phyloP scores from a whole-genome alignment of 2,113 vertebrate species.

The Thinocorus orbignyianus region DNA sequence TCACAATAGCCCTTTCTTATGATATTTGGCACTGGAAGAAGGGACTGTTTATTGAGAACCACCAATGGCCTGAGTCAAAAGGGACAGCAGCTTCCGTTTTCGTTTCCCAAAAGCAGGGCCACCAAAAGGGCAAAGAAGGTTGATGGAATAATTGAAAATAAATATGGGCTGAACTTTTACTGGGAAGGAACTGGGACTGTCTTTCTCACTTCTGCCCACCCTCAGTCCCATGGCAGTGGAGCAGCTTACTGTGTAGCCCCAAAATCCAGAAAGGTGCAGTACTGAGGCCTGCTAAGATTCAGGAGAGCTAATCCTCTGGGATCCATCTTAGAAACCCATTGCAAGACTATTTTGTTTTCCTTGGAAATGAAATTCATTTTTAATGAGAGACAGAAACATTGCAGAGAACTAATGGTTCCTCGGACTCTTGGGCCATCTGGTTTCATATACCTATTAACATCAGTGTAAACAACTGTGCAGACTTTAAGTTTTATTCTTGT shows the following conservation, averaged over 20 bases:
- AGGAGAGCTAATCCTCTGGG: background rate
- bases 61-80: background rate
- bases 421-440: rapidly evolving
- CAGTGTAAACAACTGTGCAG: background rate
- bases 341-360: background rate
- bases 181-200: background rate
- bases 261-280: background rate
- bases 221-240: background rate
- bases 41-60: background rate
- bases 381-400: background rate
- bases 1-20: background rate
- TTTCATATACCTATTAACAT: background rate
- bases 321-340: background rate
- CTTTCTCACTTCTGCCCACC: background rate
- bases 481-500: background rate
- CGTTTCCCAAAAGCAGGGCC: background rate
- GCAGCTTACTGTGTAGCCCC: background rate
- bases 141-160: background rate
- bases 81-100: background rate
- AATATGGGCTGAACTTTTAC: background rate
- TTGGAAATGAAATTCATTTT: background rate
- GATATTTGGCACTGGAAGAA: background rate
- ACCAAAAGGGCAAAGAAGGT: background rate
- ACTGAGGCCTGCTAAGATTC: background rate
- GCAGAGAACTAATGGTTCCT: background rate